Evolutionary conservation across 2,113 vertebrate genomes (phyloP).

Genomic region (Sitta europaea): DNA sequence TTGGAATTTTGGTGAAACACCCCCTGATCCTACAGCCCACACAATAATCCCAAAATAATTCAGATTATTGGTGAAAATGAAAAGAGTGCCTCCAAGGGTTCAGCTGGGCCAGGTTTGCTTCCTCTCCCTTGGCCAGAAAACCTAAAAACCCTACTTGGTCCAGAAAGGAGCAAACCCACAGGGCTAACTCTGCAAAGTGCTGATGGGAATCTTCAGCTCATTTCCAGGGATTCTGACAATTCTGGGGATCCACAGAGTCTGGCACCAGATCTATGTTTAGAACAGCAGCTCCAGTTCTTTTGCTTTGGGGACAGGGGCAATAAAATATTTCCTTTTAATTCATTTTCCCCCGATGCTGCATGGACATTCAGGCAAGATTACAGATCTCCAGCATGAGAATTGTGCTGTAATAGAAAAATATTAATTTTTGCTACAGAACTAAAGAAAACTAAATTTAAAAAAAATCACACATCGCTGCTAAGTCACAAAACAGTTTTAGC

Average conservation of each 20-base stretch:
- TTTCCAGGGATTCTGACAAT: background rate
- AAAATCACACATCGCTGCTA: fast-evolving
- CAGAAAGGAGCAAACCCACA: background rate
- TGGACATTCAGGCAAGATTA: background rate
- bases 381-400: background rate
- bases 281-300: background rate
- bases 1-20: background rate
- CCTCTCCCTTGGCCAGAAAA: background rate
- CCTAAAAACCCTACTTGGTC: background rate
- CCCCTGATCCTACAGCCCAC: background rate
- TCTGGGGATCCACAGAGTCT: no score
- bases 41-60: background rate
- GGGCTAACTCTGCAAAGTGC: background rate
- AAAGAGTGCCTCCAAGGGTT: background rate
- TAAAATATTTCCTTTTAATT: background rate
- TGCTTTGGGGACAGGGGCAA: background rate
- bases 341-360: background rate
- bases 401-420: background rate
- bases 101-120: background rate
- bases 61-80: background rate
- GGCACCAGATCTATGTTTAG: background rate
- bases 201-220: background rate
- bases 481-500: background rate
- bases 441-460: background rate
- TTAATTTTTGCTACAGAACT: background rate